These are phyloP conservation scores for Calyptomena viridis DNA, from an alignment of 2,113 vertebrate species.

Conservation along the genomic window DNA sequence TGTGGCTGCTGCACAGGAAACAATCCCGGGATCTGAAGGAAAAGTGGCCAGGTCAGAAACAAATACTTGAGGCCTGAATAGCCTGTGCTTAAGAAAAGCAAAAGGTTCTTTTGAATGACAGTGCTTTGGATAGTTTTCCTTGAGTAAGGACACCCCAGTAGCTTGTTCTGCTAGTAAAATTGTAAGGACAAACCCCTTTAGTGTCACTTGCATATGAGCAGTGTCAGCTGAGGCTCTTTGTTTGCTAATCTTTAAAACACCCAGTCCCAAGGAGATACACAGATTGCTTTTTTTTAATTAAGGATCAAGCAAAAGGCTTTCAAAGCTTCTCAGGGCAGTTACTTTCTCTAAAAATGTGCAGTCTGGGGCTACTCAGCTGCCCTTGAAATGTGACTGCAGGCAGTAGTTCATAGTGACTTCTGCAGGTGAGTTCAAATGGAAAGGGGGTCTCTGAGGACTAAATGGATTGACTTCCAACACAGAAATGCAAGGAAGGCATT, in stretches of 20 bases:
- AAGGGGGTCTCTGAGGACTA: background rate
- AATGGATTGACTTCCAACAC: background rate
- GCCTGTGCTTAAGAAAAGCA: conserved; percentile 54
- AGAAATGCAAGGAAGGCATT: background rate
- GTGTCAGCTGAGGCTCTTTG: background rate
- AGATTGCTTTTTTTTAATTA: background rate
- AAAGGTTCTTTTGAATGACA: conserved; percentile 47
- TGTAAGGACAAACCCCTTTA: background rate
- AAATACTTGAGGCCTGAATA: conserved; percentile 45
- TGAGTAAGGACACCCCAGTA: background rate
- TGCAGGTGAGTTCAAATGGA: conserved; percentile 39
- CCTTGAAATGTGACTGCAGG: background rate
- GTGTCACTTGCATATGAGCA: background rate
- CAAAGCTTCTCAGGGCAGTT: background rate
- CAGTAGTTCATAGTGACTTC: background rate
- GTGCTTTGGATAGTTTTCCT: conserved; percentile 17
- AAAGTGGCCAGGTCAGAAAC: conserved; percentile 41
- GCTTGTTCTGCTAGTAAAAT: background rate
- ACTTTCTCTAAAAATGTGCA: background rate
- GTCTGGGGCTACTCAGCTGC: background rate
- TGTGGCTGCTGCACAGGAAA: conserved; percentile 44
- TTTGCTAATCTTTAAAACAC: background rate
- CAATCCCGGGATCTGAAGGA: conserved; percentile 24
- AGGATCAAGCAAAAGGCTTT: background rate
- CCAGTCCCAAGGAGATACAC: background rate